Evolutionary conservation across 1,140 invertebrate species (phyloP).

Genomic region (Dendrolimus kikuchii): DNA sequence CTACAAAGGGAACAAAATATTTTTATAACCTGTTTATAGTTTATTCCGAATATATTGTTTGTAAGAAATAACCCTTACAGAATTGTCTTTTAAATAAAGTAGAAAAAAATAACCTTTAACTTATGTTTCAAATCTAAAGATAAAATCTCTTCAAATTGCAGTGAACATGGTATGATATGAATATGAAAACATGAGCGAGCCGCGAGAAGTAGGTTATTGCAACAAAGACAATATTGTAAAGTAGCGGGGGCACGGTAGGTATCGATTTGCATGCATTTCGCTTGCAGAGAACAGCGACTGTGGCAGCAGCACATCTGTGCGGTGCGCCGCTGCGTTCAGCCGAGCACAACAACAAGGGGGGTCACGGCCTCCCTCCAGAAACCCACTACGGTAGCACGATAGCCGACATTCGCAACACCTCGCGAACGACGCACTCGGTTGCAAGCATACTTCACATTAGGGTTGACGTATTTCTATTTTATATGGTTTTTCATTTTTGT

Average conservation of each 20-base stretch:
- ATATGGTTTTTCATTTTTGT: background rate
- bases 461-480: slow-evolving; percentile 22
- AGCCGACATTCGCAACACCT: slow-evolving; percentile 64
- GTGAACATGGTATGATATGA: too few species aligned
- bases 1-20: too few species aligned
- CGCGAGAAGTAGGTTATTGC: slow-evolving; percentile 53
- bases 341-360: slow-evolving; percentile 31
- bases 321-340: slow-evolving; percentile 42
- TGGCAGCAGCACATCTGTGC: slow-evolving; percentile 40
- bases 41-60: too few species aligned
- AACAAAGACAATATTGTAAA: slow-evolving; percentile 61
- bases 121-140: too few species aligned
- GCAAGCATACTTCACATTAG: slow-evolving; percentile 45
- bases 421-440: slow-evolving; percentile 52
- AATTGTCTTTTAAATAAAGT: too few species aligned
- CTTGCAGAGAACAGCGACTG: slow-evolving; percentile 23
- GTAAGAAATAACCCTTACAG: too few species aligned
- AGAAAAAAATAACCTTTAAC: too few species aligned
- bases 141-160: too few species aligned
- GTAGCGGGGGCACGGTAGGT: slow-evolving; percentile 26
- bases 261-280: slow-evolving; percentile 61
- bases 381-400: slow-evolving; percentile 35
- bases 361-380: slow-evolving; percentile 15
- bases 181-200: background rate
- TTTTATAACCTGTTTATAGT: too few species aligned